Conservation (phyloP, 92 coral and sea anemone species). For the Porites divaricata region DNA sequence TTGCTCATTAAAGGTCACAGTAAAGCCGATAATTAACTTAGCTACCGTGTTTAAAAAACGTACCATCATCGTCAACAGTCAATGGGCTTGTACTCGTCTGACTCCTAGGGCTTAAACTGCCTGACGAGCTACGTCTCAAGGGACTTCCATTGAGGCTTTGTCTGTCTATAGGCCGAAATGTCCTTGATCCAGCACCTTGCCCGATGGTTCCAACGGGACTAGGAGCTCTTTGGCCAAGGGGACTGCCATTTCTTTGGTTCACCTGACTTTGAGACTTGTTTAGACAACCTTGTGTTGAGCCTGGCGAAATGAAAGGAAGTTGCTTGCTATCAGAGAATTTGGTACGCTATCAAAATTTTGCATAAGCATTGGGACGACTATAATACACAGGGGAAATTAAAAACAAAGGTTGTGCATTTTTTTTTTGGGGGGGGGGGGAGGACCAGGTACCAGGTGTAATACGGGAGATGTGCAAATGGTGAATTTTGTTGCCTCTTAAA, state of each 20-base stretch:
- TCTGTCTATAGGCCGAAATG: conserved; percentile 58
- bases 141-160: conserved; percentile 68
- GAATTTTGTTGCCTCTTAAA: too few relatives aligned
- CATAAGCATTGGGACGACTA: too few relatives aligned
- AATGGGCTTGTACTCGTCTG: conserved; percentile 74
- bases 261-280: conserved; percentile 23
- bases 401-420: too few relatives aligned
- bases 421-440: background rate
- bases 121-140: conserved; percentile 66
- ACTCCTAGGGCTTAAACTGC: conserved; percentile 82
- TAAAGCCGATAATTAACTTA: too few relatives aligned
- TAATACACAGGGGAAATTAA: too few relatives aligned
- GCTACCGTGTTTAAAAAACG: background rate
- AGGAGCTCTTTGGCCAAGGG: conserved; percentile 66
- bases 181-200: conserved; percentile 55
- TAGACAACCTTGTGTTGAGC: conserved; percentile 15
- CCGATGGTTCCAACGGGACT: conserved; percentile 77
- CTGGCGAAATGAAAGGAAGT: background rate
- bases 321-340: background rate
- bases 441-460: background rate
- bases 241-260: conserved; percentile 61
- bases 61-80: conserved; percentile 77
- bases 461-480: too few relatives aligned
- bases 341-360: background rate
- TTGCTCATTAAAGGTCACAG: too few relatives aligned